Base-by-base conservation (phyloP, 2,113 vertebrate species). In the Psophia crepitans region DNA sequence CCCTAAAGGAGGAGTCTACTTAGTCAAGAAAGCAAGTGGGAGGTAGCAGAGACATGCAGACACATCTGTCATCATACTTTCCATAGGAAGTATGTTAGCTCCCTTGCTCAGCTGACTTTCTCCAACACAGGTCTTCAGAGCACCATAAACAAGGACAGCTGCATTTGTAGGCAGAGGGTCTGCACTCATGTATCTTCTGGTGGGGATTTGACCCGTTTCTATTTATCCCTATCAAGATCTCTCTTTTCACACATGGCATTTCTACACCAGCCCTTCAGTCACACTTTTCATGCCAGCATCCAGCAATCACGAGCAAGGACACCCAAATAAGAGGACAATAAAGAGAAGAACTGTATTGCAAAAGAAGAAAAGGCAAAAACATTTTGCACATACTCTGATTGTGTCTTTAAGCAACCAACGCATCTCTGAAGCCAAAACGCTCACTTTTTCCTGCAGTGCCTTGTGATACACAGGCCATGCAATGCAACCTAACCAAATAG, bases 1-100 rank as follows among this genome's bases (percentile, higher is more conserved):
- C 8, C 18, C 23, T 21, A 27, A 16, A 60, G 17, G 63, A 63
- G 8, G 9, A 73, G 24, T 16, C 43, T 27, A 32, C 20, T 21
- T 41, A 54, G 37, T 51, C 39, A 76, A 35, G 20, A 60, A 82
- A 69, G 51, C 18, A 75, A 75, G 7, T 18, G 12, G 33, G 51
- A 79, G 30, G 41, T 9, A 4, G 28, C 33, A 84, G 41, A 22
- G 12, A n/a, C 14, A 35, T 0, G 4, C 0, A 2, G 27, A 57
- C 8, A 4, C 9, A 14, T 54, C 14, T 48, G 28, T 60, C 33
- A 21, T 69, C 37, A 35, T 70, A 44, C 28, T 60, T 70, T 23
- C 28, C 49, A 20, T 71, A 64, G 22, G 22, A 57, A 37, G 19
- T 41, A 27, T 1, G 2, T 69, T 69, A 53, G 61, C 16, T 61